Evolutionary conservation across 2,113 vertebrate genomes (phyloP).

Genomic region (Oophaga pumilio): DNA sequence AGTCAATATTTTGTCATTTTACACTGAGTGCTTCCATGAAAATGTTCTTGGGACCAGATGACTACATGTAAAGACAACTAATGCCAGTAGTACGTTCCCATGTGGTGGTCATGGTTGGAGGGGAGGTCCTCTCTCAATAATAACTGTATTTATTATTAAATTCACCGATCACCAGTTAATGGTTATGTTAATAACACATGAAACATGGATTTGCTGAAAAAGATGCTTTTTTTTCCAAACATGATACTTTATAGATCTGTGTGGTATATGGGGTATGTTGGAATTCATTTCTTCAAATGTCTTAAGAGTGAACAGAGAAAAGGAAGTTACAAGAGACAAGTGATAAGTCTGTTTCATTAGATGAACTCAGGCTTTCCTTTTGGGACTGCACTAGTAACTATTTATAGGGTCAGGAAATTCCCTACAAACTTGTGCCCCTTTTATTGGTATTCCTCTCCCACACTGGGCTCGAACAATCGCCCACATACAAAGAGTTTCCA

Average conservation of each 20-base stretch:
- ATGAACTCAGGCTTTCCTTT: slow-evolving; percentile 17
- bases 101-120: no score
- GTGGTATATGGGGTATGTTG: background rate
- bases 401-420: slow-evolving; percentile 42
- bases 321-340: slow-evolving; percentile 13
- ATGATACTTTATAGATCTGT: no score
- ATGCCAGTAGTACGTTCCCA: no score
- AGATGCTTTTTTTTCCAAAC: no score
- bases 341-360: slow-evolving; percentile 2
- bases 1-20: background rate
- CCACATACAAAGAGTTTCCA: background rate
- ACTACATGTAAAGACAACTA: no score
- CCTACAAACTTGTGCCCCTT: background rate
- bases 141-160: no score
- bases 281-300: background rate
- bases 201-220: no score
- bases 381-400: slow-evolving; percentile 6
- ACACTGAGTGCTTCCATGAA: background rate
- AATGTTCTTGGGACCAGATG: background rate
- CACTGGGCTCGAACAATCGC: background rate
- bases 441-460: slow-evolving; percentile 5
- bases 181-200: no score
- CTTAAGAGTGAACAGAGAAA: background rate
- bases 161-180: no score
- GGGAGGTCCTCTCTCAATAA: no score